Conservation (phyloP, 2,797 vertebrate genomes). For the Danionella dracula region DNA sequence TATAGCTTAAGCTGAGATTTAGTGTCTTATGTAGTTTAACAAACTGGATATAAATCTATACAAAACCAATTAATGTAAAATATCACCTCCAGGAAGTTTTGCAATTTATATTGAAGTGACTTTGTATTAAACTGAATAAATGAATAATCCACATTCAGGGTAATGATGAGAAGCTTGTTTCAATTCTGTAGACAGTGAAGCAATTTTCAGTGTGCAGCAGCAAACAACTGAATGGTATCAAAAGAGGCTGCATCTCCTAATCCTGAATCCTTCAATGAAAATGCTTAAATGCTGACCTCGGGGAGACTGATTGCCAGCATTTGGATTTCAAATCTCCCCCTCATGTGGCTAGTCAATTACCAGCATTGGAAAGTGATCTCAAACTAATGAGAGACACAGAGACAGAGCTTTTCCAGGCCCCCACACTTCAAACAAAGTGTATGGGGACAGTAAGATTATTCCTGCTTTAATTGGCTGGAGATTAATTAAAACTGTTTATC, state of each 20-base stretch:
- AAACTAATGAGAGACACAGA: conserved; percentile 10
- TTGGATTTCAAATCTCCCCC: conserved; percentile 59
- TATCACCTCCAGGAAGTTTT: no score
- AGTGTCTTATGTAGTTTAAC: conserved; percentile 4
- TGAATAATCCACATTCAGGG: no score
- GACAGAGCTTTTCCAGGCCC: conserved; percentile 5
- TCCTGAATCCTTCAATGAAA: conserved; percentile 39
- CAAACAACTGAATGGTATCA: conserved; percentile 50
- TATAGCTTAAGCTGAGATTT: conserved; percentile 17
- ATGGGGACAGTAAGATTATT: conserved; percentile 31
- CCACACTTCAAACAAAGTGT: conserved; percentile 18
- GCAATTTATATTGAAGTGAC: no score
- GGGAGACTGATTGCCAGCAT: conserved; percentile 49
- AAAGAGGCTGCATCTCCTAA: conserved; percentile 51
- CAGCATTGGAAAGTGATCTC: conserved; percentile 44
- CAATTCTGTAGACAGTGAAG: neutral
- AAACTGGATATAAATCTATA: neutral
- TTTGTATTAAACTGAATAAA: no score
- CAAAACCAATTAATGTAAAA: no score
- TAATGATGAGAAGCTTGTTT: no score
- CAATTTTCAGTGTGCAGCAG: neutral
- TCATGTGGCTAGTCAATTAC: conserved; percentile 46
- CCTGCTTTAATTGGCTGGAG: conserved; percentile 40
- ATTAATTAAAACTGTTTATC: conserved; percentile 46
- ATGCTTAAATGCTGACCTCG: conserved; percentile 52